Percentiles rank a stretch among this genome's conserved stretches.
phyloP scores from a whole-genome alignment of 2,888 invertebrate species.

The Adela reaumurella region DNA sequence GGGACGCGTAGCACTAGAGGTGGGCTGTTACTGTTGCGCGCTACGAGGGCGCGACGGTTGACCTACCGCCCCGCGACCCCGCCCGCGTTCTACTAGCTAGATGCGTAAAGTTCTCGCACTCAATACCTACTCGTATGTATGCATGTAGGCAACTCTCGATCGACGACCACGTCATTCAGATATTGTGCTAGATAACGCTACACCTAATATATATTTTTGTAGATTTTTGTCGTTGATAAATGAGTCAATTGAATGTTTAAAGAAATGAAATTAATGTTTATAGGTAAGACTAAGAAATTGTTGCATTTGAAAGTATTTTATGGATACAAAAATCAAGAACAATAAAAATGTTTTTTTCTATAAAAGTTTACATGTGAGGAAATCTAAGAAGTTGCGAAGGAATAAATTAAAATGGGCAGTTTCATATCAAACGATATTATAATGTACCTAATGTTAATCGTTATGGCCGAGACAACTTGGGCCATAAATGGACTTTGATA shows the following conservation, averaged over 20 bases:
- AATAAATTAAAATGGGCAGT: constrained; percentile 36
- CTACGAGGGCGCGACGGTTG: no score
- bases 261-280: constrained; percentile 51
- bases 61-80: no score
- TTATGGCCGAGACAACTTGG: constrained; percentile 3
- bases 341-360: constrained; percentile 53
- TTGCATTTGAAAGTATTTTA: constrained; percentile 57
- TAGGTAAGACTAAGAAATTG: constrained; percentile 53
- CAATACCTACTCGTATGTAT: no score
- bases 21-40: no score
- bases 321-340: constrained; percentile 54
- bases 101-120: no score
- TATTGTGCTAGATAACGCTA: constrained; percentile 31
- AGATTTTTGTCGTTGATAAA: constrained; percentile 54
- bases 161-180: no score
- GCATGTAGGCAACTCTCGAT: no score
- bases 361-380: constrained; percentile 50
- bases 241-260: constrained; percentile 56
- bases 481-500: constrained; percentile 32
- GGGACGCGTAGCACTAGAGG: no score
- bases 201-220: constrained; percentile 45
- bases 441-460: constrained; percentile 26
- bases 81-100: no score
- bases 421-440: constrained; percentile 48
- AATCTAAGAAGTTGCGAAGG: constrained; percentile 32